Conservation (phyloP, 53 echinoderm and acorn worm genomes). For the Paracentrotus lividus region DNA sequence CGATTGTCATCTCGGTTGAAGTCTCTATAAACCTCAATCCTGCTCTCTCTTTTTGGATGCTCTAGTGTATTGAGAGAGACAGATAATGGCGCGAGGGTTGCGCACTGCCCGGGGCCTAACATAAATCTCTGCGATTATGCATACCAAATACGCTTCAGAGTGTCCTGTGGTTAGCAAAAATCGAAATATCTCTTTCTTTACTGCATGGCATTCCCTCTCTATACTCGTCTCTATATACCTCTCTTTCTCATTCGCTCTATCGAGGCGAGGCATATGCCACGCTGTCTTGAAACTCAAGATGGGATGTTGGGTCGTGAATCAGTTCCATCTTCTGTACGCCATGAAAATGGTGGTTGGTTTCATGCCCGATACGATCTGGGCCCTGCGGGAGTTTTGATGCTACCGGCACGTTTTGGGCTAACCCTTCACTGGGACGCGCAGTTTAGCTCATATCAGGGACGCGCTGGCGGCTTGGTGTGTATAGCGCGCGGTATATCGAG, state of each 20-base stretch:
- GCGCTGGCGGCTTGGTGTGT: conserved; percentile 44
- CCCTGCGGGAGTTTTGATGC: conserved; percentile 67
- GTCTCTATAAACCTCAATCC: neutral
- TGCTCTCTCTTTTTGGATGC: conserved; percentile 32
- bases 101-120: conserved; percentile 67
- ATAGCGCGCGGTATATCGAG: conserved; percentile 11
- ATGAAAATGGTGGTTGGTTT: conserved; percentile 56
- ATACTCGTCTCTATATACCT: conserved; percentile 5
- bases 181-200: conserved; percentile 63
- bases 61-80: conserved; percentile 54
- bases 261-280: conserved; percentile 73
- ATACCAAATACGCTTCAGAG: conserved; percentile 69
- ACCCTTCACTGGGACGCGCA: conserved; percentile 59
- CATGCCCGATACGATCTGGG: conserved; percentile 53
- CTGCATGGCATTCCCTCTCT: neutral
- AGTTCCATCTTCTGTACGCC: conserved; percentile 44
- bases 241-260: neutral
- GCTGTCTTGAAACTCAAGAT: conserved; percentile 73
- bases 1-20: conserved; percentile 49
- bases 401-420: conserved; percentile 61
- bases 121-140: conserved; percentile 74
- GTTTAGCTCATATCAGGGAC: conserved; percentile 63
- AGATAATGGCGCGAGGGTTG: conserved; percentile 72
- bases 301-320: conserved; percentile 49
- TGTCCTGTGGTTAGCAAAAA: conserved; percentile 73